Base-by-base conservation (phyloP, 1,140 invertebrate genomes). In the Elymnias hypermnestra region DNA sequence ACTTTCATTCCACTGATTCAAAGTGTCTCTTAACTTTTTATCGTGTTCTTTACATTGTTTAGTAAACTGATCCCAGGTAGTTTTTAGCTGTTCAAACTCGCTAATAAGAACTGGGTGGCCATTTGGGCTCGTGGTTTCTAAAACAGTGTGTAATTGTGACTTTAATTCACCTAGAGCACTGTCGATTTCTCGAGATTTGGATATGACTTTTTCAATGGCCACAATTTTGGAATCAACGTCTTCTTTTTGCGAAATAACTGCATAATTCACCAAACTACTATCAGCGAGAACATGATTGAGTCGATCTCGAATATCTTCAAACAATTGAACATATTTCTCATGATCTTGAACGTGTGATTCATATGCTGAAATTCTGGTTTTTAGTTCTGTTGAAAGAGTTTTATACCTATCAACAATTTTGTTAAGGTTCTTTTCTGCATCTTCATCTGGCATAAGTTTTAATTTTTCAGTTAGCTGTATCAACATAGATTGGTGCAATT, bases 301-400 rank as follows among this genome's bases (percentile, higher is more conserved):
- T 89, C 93, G 91, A 81, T 96, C 91, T 51, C 91, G 88, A 61
- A 91, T 67, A 86, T 92, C 82, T 91, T 90, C 95, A 55, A 95
- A 89, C 13, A 92, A 91, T 72, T 94, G 91, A 7, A 93, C 88
- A 68, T 94, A 96, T 48, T 90, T 89, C 83, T 97, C 95, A 72
- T 97, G 95, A 65, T 95, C 93, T 0, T 83, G 65, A 0, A 96
- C 93, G 57, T 94, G 90, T 52, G 91, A 90, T 67, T 94, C 93
- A 28, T 89, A 89, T 2, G 89, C 73, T 13, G 77, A 73, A 29
- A 96, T 91, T 60, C 91, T 88, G 29, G 91, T 90, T 56, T 91
- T 86, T 1, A 94, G 89, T 63, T 92, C 88, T 51, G 90, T 87
- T 0, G 90, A 87, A 5, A 95, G 78, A 15, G 89, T 87, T 25